phyloP scores from a whole-genome alignment of 92 coral and sea anemone species.

The Porites lobata region DNA sequence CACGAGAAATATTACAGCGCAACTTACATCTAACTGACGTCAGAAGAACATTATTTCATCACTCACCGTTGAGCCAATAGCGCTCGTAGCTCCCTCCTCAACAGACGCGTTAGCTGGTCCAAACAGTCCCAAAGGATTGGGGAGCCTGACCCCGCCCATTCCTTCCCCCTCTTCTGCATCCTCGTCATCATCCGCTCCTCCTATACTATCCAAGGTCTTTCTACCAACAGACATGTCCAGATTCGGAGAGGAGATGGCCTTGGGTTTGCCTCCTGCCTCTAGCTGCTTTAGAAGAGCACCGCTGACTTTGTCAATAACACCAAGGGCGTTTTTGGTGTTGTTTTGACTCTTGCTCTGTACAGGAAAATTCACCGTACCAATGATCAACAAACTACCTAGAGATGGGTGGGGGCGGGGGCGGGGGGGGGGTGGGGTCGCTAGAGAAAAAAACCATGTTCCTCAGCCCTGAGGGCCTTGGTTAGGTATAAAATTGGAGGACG shows the following conservation, averaged over 20 bases:
- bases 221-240: slow-evolving; percentile 83
- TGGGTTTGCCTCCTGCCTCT: slow-evolving; percentile 91
- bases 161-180: slow-evolving; percentile 79
- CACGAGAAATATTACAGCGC: too few species aligned
- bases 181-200: slow-evolving; percentile 69
- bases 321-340: slow-evolving; percentile 90
- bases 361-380: neutral
- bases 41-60: neutral
- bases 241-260: slow-evolving; percentile 82
- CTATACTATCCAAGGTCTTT: slow-evolving; percentile 76
- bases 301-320: slow-evolving; percentile 83
- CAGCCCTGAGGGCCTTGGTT: too few species aligned
- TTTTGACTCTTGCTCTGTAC: slow-evolving; percentile 64
- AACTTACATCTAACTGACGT: too few species aligned
- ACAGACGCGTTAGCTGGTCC: slow-evolving; percentile 91
- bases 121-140: slow-evolving; percentile 84
- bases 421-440: too few species aligned
- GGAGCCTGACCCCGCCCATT: slow-evolving; percentile 81
- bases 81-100: slow-evolving; percentile 87
- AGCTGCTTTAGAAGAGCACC: slow-evolving; percentile 87
- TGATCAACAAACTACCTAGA: too few species aligned
- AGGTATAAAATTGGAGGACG: too few species aligned
- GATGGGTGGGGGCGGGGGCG: too few species aligned
- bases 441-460: too few species aligned
- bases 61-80: slow-evolving; percentile 91